Evolutionary conservation across 2,797 vertebrate species (phyloP), one percentile per base, ranked within the genome.

Genomic region (Sebastes itinus): DNA sequence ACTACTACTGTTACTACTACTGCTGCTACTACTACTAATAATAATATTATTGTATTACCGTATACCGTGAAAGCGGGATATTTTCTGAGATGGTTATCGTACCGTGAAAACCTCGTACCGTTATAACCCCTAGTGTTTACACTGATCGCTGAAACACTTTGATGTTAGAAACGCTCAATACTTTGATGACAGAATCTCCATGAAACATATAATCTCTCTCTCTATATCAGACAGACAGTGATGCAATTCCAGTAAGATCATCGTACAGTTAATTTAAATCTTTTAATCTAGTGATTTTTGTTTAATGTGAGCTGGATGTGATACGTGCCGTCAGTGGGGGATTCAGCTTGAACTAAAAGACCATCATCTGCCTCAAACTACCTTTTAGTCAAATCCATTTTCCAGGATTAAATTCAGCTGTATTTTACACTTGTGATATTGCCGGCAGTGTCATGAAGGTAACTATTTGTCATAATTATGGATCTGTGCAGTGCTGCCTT

Each of bases 401-500:
- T 58, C 61, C 62, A 49, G 75, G 82, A 81, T 88, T 85, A 85
- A 77, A 89, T 81, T 78, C 72, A 49, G 61, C 33, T 56, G 33
- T 73, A 77, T 85, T 88, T 85, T 78, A 68, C 81, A 76, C 72
- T 70, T 67, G 61, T 74, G 76, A 85, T 79, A 85, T 75, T 78
- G 80, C 77, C 35, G 9, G 62, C 77, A 74, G 82, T 68, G 83
- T 77, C 55, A 75, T 78, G 82, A 79, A 83, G 74, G 65, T 78
- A 78, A 86, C 85, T 77, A 87, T 91, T 93, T 91, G 90, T 94
- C 89, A 90, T 89, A 88, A 92, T 92, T 87, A 93, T 88, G 81
- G 81, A 84, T 87, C 80, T 75, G 46, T 74, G 82, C 71, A 25
- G 28, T 52, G 77, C 72, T 60, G 90, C 79, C 78, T 74, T 20